Base-by-base conservation (phyloP, 2,888 invertebrate species). In the Sinelater perroti region DNA sequence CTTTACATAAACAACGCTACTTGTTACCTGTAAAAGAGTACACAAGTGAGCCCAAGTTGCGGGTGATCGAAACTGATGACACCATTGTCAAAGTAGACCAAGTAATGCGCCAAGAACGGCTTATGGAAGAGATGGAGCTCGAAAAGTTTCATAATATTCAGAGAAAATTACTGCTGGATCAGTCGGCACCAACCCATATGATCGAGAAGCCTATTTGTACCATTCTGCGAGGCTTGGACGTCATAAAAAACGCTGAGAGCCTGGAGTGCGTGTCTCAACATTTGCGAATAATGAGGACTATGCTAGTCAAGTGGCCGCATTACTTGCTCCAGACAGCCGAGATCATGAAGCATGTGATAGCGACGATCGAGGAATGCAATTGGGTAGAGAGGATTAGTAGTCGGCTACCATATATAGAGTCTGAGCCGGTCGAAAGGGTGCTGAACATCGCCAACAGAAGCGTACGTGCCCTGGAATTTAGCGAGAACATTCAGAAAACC, bases 31-130 rank as follows among this genome's bases (percentile, higher is more conserved):
- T n/a, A n/a, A n/a, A n/a, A n/a, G n/a, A n/a, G n/a, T n/a, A n/a
- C n/a, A n/a, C n/a, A n/a, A n/a, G n/a, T n/a, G n/a, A n/a, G n/a
- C 21, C 8, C 18, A 21, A 49, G 10, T 18, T 46, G 14, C 52
- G 42, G 35, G 28, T 58, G 2, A 20, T 58, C 1, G 58, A 58
- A 10, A 42, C 58, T 2, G 45, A 52, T 10, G 58, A 58, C 18
- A 49, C 24, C 2, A 35, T 58, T 11, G 20, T 58, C 5, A 52
- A 53, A 18, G 53, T 58, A 11, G 58, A 58, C 14, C 21, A 36
- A 8, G 36, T 58, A 7, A 33, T 58, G 17, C 28, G 40, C 17
- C 14, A 26, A 7, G 56, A 28, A 17, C 16, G 16, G 17, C n/a
- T 17, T 2, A 2, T 49, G 2, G 40, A 40, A 5, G 51, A 18